phyloP scores from a whole-genome alignment of 2,888 invertebrate species.

The Sialis lutaria region DNA sequence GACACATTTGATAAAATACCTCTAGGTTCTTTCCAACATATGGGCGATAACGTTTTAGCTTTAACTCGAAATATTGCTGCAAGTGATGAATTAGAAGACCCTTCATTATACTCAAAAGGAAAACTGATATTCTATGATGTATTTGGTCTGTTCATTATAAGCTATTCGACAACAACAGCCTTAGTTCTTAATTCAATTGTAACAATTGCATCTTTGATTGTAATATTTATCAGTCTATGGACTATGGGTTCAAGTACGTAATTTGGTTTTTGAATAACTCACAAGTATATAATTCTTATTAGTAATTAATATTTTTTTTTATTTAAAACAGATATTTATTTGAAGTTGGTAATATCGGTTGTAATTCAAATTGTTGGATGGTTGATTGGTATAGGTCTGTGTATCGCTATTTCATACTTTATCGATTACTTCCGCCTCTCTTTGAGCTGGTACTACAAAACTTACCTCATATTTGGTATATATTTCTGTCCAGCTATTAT shows the following conservation, averaged over 20 bases:
- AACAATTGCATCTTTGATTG: slow-evolving; percentile 5
- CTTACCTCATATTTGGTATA: slow-evolving; percentile 31
- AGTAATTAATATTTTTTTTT: slow-evolving; percentile 1
- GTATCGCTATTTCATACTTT: slow-evolving; percentile 20
- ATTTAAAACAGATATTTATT: slow-evolving; percentile 4
- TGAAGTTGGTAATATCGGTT: slow-evolving; percentile 5
- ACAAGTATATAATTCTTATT: neutral
- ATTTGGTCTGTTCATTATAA: slow-evolving; percentile 30
- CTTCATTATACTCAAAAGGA: slow-evolving; percentile 7
- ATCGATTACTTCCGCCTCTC: slow-evolving; percentile 25
- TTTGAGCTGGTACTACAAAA: slow-evolving; percentile 41
- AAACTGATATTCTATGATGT: slow-evolving; percentile 32
- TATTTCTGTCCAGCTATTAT: slow-evolving; percentile 25
- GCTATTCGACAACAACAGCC: slow-evolving; percentile 23
- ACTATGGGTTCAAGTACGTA: slow-evolving; percentile 1
- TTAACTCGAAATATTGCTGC: slow-evolving; percentile 24
- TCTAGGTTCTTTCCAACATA: slow-evolving; percentile 43
- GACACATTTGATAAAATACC: slow-evolving; percentile 35
- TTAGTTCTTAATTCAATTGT: slow-evolving; percentile 10
- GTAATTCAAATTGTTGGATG: slow-evolving; percentile 15
- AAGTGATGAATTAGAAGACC: slow-evolving; percentile 17
- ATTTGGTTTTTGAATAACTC: slow-evolving; percentile 10
- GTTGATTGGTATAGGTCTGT: slow-evolving; percentile 15
- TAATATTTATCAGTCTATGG: neutral
- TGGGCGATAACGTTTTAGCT: slow-evolving; percentile 39